A percentile compares a stretch with the other conserved stretches of the same genome.
These are phyloP conservation scores for Lepidocyrtoides sp. DNA, from an alignment of 2,888 invertebrate genomes.

Conservation along the genomic window DNA sequence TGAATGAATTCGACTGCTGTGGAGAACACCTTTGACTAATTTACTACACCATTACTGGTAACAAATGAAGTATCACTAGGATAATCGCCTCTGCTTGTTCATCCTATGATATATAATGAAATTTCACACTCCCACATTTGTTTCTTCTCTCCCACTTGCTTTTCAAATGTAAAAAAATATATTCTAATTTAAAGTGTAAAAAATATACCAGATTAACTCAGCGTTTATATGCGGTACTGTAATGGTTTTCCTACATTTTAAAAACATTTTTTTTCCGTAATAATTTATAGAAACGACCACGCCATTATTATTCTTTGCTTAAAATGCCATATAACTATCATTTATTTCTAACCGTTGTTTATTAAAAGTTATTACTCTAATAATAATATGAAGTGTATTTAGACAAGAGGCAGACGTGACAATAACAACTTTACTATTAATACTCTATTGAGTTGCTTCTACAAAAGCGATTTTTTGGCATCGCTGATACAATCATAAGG, in stretches of 20 bases:
- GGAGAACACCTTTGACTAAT: slow-evolving; percentile 67
- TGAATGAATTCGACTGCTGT: slow-evolving; percentile 81
- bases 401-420: slow-evolving; percentile 41
- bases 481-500: too few species aligned
- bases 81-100: slow-evolving; percentile 54
- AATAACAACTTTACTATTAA: slow-evolving; percentile 60
- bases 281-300: neutral
- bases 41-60: slow-evolving; percentile 42
- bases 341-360: neutral
- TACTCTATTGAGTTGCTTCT: neutral
- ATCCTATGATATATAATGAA: slow-evolving; percentile 1
- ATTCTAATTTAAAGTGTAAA: too few species aligned
- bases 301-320: too few species aligned
- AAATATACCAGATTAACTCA: too few species aligned
- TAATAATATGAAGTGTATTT: neutral
- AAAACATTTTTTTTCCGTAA: too few species aligned
- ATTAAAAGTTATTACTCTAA: neutral
- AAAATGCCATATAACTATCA: neutral
- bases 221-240: too few species aligned
- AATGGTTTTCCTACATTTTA: too few species aligned
- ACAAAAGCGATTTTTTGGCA: too few species aligned
- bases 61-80: slow-evolving; percentile 36
- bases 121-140: slow-evolving; percentile 34
- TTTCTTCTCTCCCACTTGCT: neutral
- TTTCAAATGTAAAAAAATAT: neutral